These are phyloP conservation scores for Palaemon carinicauda DNA, from an alignment of 1,140 invertebrate genomes.

Conservation along the genomic window DNA sequence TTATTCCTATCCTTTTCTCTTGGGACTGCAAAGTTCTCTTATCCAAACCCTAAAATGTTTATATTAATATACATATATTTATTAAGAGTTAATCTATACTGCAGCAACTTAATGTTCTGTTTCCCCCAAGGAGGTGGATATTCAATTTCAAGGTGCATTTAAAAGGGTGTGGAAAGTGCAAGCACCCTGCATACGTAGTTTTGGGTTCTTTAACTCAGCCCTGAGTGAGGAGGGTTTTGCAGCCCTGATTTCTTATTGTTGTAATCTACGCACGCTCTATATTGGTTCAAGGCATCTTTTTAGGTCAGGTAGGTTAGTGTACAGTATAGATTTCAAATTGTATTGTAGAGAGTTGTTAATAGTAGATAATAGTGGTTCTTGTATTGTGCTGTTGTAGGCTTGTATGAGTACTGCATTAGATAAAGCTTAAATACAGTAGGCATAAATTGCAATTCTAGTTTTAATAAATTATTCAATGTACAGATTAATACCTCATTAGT, in stretches of 20 bases:
- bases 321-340: not conserved
- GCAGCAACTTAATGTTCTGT: not conserved
- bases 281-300: slow-evolving; percentile 38
- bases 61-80: too few species aligned
- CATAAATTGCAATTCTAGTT: too few species aligned
- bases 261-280: slow-evolving; percentile 5
- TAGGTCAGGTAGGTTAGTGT: slow-evolving; percentile 15
- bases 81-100: too few species aligned
- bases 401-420: too few species aligned
- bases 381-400: not conserved
- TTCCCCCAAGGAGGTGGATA: slow-evolving; percentile 15
- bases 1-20: too few species aligned
- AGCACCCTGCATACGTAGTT: not conserved
- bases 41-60: too few species aligned
- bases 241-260: slow-evolving; percentile 30
- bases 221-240: slow-evolving; percentile 36
- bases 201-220: slow-evolving; percentile 33
- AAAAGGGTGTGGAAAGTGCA: slow-evolving; percentile 5
- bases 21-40: too few species aligned
- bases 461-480: too few species aligned
- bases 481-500: too few species aligned
- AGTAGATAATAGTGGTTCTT: not conserved
- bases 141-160: not conserved
- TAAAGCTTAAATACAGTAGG: too few species aligned
- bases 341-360: too few species aligned